These are phyloP conservation scores for Brachyistius frenatus DNA, from an alignment of 2,113 vertebrate genomes.

Conservation along the genomic window DNA sequence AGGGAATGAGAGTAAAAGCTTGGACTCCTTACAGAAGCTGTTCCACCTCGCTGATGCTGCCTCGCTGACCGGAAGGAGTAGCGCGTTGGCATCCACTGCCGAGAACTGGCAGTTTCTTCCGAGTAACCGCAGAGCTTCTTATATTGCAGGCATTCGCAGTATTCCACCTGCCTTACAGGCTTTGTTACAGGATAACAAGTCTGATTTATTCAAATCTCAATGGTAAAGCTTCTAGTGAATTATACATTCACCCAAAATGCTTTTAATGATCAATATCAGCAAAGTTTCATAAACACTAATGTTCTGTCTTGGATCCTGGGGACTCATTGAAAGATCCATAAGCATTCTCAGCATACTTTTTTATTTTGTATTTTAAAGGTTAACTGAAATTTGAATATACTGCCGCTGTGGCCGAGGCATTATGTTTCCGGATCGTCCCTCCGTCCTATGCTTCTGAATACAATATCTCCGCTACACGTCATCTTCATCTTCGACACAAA, in stretches of 20 bases:
- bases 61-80: constrained; percentile 36
- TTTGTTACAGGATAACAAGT: background rate
- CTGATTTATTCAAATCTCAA: constrained; percentile 11
- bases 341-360: background rate
- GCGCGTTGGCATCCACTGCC: constrained; percentile 10
- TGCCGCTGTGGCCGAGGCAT: no score
- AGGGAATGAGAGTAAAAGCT: constrained; percentile 49
- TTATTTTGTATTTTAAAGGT: no score
- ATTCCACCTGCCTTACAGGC: constrained; percentile 21
- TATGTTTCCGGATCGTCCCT: no score
- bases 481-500: no score
- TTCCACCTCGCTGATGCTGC: constrained; percentile 43
- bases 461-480: no score
- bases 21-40: constrained; percentile 52
- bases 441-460: no score
- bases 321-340: background rate
- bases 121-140: background rate
- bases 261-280: constrained; percentile 2
- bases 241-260: constrained; percentile 11
- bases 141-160: background rate
- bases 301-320: background rate
- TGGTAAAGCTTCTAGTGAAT: background rate
- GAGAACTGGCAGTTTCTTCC: constrained; percentile 45
- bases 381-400: no score
- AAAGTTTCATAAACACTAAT: constrained; percentile 7